These are phyloP conservation scores for Macroteleia sp. DNA, from an alignment of 2,888 invertebrate genomes.

Conservation along the genomic window DNA sequence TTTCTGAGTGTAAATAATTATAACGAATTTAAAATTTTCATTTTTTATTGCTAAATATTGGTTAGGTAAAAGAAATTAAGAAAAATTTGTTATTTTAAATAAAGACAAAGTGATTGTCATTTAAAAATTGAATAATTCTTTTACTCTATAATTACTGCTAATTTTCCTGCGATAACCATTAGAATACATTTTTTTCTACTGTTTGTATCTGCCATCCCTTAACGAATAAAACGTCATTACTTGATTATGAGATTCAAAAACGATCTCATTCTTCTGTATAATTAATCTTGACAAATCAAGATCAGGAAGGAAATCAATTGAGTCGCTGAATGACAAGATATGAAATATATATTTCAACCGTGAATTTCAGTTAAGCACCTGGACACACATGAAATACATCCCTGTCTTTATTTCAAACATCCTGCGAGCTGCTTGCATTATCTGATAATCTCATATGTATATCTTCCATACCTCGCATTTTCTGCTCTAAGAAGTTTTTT, in stretches of 20 bases:
- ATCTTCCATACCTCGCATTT: conserved; percentile 26
- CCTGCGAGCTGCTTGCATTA: conserved; percentile 39
- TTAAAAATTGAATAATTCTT: too few species aligned
- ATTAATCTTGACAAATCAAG: conserved; percentile 60
- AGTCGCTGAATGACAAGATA: conserved; percentile 45
- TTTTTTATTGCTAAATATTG: too few species aligned
- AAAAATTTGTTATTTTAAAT: too few species aligned
- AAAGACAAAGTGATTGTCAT: too few species aligned
- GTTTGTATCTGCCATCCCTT: too few species aligned
- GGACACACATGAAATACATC: conserved; percentile 47
- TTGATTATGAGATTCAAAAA: conserved; percentile 27
- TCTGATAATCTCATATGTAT: conserved; percentile 52
- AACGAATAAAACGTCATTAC: too few species aligned
- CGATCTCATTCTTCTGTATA: conserved; percentile 25
- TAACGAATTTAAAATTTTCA: too few species aligned
- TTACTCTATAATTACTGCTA: too few species aligned
- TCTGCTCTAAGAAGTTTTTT: conserved; percentile 37
- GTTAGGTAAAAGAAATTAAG: too few species aligned
- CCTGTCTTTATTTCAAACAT: conserved; percentile 20
- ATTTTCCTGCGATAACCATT: too few species aligned
- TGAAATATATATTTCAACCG: conserved; percentile 63
- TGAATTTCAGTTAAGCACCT: conserved; percentile 46
- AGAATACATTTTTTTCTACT: too few species aligned
- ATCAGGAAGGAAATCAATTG: conserved; percentile 28
- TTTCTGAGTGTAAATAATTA: too few species aligned